A percentile compares a stretch with the other conserved stretches of the same genome.
Evolutionary conservation across 2,888 invertebrate species (phyloP).

Genomic region (Corythucha ciliata): DNA sequence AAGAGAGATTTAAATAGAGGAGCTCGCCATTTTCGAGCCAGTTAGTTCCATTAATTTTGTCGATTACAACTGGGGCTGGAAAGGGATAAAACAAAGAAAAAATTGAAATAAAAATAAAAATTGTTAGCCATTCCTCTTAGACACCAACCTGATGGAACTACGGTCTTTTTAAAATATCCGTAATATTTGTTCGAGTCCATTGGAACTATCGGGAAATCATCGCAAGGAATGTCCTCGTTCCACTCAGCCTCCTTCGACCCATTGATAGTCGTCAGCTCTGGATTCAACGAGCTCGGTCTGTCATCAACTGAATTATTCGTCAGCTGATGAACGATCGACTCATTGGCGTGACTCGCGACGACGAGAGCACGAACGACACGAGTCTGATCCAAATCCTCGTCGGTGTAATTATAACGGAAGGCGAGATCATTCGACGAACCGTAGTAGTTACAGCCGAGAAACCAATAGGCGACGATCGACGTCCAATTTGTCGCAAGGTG

Average conservation of each 20-base stretch:
- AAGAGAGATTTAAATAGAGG: conserved; percentile 56
- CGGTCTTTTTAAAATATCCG: conserved; percentile 58
- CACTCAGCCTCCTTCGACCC: conserved; percentile 33
- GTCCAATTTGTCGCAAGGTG: conserved; percentile 50
- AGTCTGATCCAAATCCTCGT: conserved; percentile 40
- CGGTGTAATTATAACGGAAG: conserved; percentile 55
- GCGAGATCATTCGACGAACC: conserved; percentile 54
- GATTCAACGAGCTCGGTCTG: conserved; percentile 30
- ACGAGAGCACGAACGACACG: conserved; percentile 25
- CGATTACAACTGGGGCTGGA: conserved; percentile 59
- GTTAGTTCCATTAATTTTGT: conserved; percentile 63
- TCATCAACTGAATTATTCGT: conserved; percentile 38
- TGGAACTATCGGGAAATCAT: conserved; percentile 38
- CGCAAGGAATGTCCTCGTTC: conserved; percentile 31
- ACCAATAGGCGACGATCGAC: conserved; percentile 61
- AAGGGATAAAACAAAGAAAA: conserved; percentile 6
- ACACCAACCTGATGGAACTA: conserved; percentile 58
- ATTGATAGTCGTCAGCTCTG: too few relatives aligned
- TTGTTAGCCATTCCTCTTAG: background rate
- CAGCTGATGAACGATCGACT: background rate
- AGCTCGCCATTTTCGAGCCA: conserved; percentile 78
- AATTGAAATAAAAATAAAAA: conserved; percentile 20
- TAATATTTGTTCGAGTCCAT: conserved; percentile 57
- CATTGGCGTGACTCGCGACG: conserved; percentile 26
- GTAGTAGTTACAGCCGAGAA: conserved; percentile 62